These are phyloP conservation scores for Flexamia atlantica DNA, from an alignment of 2,888 invertebrate species.

Conservation along the genomic window DNA sequence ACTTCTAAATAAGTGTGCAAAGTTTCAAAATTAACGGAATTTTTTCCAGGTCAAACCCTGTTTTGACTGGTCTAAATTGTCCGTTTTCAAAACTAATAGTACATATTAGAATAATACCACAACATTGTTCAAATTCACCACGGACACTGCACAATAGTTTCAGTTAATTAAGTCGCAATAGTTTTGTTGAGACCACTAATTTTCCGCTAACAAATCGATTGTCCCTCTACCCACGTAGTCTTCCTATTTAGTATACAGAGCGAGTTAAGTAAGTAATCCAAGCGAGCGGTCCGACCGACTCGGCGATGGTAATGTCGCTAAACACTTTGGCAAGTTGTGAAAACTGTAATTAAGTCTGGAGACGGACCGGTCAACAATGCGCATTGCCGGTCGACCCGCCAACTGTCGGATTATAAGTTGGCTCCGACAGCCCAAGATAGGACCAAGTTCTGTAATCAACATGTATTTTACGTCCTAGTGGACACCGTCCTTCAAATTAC, in stretches of 20 bases:
- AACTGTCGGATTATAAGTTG: conserved; percentile 46
- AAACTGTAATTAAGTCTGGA: conserved; percentile 48
- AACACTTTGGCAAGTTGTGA: conserved; percentile 39
- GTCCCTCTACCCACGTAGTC: not conserved
- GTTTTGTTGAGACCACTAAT: not conserved
- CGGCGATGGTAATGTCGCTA: conserved; percentile 15
- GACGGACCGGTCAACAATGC: conserved; percentile 31
- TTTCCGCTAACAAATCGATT: not conserved
- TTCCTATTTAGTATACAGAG: conserved; percentile 22
- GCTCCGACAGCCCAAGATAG: conserved; percentile 14
- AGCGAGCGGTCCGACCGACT: conserved; percentile 13
- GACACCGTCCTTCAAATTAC: conserved; percentile 19
- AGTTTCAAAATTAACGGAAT: no score
- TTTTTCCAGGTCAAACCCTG: no score
- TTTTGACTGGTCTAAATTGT: no score
- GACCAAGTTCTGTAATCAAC: conserved; percentile 23
- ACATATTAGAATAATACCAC: no score
- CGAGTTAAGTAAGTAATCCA: conserved; percentile 9
- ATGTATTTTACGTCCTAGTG: conserved; percentile 31
- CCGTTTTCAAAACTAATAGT: no score
- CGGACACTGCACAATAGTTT: no score
- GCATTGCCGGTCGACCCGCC: not conserved
- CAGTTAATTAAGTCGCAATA: no score
- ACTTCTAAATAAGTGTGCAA: no score
- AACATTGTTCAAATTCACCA: no score